Conservation (phyloP, 2,113 vertebrate genomes). For the Aix galericulata region DNA sequence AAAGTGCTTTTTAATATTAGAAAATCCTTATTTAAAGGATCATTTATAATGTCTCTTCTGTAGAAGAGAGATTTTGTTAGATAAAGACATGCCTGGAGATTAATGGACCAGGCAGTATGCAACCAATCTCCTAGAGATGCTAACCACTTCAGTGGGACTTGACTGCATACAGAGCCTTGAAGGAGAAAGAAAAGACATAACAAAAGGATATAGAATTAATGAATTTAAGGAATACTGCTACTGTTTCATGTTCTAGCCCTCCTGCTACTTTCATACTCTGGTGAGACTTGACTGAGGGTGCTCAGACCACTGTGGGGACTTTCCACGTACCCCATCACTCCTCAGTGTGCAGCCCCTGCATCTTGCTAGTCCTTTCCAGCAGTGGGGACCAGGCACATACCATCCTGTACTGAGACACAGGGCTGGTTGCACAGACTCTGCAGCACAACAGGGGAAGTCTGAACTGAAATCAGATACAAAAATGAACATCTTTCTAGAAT, state of each 20-base stretch:
- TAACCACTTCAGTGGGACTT: neutral
- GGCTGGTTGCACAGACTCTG: accelerated
- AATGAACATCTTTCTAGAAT: neutral
- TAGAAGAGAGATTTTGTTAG: neutral
- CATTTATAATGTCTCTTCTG: neutral
- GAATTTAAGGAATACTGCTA: neutral
- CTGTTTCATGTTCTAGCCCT: neutral
- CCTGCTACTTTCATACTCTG: accelerated
- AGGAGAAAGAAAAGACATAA: neutral
- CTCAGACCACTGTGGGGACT: accelerated
- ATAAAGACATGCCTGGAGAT: neutral
- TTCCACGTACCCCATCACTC: accelerated
- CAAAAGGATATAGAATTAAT: neutral
- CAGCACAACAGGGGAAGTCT: neutral
- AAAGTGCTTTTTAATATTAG: neutral
- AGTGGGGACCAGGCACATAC: accelerated
- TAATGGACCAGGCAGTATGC: neutral
- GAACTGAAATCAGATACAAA: neutral
- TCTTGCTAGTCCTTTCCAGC: neutral
- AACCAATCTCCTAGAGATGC: neutral
- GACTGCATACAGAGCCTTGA: neutral
- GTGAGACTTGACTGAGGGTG: neutral
- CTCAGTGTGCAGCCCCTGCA: accelerated
- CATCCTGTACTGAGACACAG: accelerated
- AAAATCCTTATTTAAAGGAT: conserved; percentile 1